phyloP scores from a whole-genome alignment of 2,888 invertebrate species.

The Pogonocherus hispidulus region DNA sequence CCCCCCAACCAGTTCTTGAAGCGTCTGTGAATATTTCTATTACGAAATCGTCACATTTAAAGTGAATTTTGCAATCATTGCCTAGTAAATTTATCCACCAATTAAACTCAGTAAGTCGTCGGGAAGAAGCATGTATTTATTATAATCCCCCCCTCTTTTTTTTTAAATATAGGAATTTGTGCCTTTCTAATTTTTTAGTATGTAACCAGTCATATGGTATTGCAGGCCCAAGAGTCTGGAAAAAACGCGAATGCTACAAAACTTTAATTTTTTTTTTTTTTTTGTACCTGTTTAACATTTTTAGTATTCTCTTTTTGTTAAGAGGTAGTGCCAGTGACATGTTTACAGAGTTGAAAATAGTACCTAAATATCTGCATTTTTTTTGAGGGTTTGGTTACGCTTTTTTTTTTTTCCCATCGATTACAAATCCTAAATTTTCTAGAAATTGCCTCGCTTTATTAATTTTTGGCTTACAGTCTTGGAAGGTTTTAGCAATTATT shows the following conservation, averaged over 20 bases:
- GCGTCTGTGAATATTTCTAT: constrained; percentile 48
- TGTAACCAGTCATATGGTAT: constrained; percentile 43
- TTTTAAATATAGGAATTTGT: constrained; percentile 32
- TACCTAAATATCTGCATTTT: constrained; percentile 39
- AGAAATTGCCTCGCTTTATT: background rate
- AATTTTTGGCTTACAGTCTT: too few species aligned
- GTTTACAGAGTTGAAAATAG: constrained; percentile 13
- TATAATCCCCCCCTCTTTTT: constrained; percentile 9
- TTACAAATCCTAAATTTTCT: constrained; percentile 37
- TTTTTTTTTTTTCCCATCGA: constrained; percentile 45
- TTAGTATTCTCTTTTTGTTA: background rate
- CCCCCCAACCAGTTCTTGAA: constrained; percentile 48
- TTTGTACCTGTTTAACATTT: constrained; percentile 30
- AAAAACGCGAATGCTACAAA: constrained; percentile 44
- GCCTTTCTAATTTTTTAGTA: constrained; percentile 37
- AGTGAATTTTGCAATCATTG: background rate
- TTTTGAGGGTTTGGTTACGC: constrained; percentile 26
- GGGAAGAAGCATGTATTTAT: constrained; percentile 19
- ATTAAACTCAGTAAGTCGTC: constrained; percentile 26
- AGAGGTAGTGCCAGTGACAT: background rate
- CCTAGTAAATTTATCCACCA: constrained; percentile 39
- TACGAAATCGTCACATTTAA: background rate
- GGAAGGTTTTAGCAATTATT: too few species aligned
- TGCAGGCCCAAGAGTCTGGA: constrained; percentile 48
- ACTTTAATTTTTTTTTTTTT: background rate